phyloP scores from a whole-genome alignment of 2,113 vertebrate species.

The Callopanchax toddi region DNA sequence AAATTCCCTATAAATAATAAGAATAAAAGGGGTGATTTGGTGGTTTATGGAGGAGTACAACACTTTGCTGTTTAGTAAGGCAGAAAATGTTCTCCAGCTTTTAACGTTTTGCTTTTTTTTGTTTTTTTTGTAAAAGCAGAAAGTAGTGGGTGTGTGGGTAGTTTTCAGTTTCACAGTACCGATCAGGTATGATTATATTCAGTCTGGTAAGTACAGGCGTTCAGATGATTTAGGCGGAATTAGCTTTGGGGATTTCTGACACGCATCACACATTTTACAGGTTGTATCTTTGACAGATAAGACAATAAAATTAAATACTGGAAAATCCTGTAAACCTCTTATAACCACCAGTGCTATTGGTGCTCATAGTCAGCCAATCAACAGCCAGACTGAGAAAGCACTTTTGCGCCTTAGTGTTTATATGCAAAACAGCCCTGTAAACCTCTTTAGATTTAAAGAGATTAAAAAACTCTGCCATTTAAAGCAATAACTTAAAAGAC shows the following conservation, averaged over 20 bases:
- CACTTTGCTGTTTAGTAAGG: constrained; percentile 10
- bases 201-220: neutral
- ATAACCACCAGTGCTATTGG: no score
- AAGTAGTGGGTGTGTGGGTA: neutral
- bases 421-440: neutral
- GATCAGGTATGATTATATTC: constrained; percentile 10
- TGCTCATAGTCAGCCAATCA: no score
- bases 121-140: constrained; percentile 1
- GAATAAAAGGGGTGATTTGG: constrained; percentile 13
- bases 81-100: constrained; percentile 2
- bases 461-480: neutral
- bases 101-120: neutral
- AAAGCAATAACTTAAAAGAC: constrained; percentile 2
- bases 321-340: no score
- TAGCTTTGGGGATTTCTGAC: no score
- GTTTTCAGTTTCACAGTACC: constrained; percentile 8
- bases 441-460: neutral
- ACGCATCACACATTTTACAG: no score
- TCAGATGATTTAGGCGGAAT: neutral
- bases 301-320: no score
- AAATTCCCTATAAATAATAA: constrained; percentile 37
- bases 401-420: no score
- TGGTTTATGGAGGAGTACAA: constrained; percentile 27
- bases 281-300: no score
- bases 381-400: no score